Conservation (phyloP, 2,797 vertebrate genomes). For the Chloroceryle amazona region DNA sequence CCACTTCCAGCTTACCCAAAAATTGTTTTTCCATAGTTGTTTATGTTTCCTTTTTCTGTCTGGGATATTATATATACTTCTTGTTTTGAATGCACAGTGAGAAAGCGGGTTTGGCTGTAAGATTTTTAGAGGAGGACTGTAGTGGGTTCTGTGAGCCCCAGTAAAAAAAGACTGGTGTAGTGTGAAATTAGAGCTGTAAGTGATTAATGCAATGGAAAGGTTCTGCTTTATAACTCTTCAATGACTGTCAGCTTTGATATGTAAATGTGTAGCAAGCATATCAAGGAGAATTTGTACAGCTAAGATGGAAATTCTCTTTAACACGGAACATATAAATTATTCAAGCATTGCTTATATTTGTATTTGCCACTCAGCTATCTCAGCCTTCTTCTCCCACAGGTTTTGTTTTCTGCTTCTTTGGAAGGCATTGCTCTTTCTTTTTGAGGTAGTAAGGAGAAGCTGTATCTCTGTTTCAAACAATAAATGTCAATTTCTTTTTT, state of each 20-base stretch:
- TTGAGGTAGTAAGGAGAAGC: not conserved
- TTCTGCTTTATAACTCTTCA: conserved; percentile 71
- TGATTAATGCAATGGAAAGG: conserved; percentile 76
- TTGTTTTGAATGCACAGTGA: not conserved
- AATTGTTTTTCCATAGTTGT: not conserved
- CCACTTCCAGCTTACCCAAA: not conserved
- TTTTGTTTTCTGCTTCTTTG: not conserved
- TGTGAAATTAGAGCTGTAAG: conserved; percentile 76
- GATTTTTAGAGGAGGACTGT: conserved; percentile 22
- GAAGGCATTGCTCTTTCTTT: not conserved
- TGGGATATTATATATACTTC: not conserved
- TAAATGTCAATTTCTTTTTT: not conserved
- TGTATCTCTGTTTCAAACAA: not conserved
- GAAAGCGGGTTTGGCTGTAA: conserved; percentile 5
- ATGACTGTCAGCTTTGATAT: conserved; percentile 64
- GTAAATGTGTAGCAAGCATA: conserved; percentile 64
- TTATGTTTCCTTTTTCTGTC: not conserved
- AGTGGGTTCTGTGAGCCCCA: conserved; percentile 2
- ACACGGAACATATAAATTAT: not conserved
- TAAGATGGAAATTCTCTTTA: conserved; percentile 59
- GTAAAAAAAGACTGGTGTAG: conserved; percentile 52
- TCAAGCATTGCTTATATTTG: conserved; percentile 36
- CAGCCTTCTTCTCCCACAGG: not conserved
- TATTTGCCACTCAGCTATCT: conserved; percentile 10
- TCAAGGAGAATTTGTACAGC: conserved; percentile 54